Percentiles rank a stretch among this genome's conserved stretches.
Conservation (phyloP, 2,888 invertebrate species). For the Trichopria drosophilae region DNA sequence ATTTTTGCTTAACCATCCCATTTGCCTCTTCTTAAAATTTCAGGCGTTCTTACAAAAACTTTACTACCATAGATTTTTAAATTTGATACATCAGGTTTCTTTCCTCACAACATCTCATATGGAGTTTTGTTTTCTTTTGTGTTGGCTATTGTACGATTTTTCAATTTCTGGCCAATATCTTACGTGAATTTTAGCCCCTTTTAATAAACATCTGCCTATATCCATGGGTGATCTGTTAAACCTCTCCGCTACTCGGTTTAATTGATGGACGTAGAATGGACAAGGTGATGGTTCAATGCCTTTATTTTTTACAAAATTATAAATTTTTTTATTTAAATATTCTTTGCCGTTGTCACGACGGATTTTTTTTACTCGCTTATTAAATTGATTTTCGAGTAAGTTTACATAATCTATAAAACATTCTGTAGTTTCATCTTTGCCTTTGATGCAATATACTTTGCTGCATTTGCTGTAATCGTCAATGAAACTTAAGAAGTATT, state of each 20-base stretch:
- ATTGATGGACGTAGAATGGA: constrained; percentile 11
- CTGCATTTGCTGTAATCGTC: constrained; percentile 5
- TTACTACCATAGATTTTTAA: constrained; percentile 22
- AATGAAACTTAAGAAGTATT: constrained; percentile 7
- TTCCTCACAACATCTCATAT: constrained; percentile 28
- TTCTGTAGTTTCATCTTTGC: background rate
- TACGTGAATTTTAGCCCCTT: constrained; percentile 9
- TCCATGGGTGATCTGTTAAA: constrained; percentile 9
- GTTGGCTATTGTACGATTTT: constrained; percentile 26
- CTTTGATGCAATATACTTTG: constrained; percentile 5
- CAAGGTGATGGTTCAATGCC: constrained; percentile 4
- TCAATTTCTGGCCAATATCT: constrained; percentile 18
- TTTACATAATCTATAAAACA: constrained; percentile 2
- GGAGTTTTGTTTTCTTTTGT: constrained; percentile 27
- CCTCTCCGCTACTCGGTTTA: constrained; percentile 21
- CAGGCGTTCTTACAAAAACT: constrained; percentile 18
- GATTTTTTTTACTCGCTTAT: constrained; percentile 3
- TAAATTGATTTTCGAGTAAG: constrained; percentile 1
- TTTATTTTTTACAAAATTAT: constrained; percentile 7
- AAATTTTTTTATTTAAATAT: constrained; percentile 4
- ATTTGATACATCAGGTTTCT: constrained; percentile 23
- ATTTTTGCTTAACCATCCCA: constrained; percentile 27
- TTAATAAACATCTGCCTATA: constrained; percentile 11
- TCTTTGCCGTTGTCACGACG: constrained; percentile 5
- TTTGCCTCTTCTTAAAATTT: constrained; percentile 11